A percentile compares a stretch with the other conserved stretches of the same genome.
These are phyloP conservation scores for Apolygus lucorum DNA, from an alignment of 1,140 invertebrate genomes.

Conservation along the genomic window DNA sequence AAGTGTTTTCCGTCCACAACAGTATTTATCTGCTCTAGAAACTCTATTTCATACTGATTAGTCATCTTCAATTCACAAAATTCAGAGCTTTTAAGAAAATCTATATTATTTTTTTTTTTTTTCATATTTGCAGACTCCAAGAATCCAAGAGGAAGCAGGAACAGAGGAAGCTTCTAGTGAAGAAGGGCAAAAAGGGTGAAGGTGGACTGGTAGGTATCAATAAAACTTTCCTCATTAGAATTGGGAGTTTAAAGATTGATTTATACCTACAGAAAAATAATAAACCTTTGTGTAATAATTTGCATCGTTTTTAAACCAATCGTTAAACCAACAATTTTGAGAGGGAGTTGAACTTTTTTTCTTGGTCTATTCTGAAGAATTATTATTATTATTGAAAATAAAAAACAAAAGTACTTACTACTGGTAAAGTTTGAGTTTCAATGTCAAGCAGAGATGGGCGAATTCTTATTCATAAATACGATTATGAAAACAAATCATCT, in stretches of 20 bases:
- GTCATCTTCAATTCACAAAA: not conserved
- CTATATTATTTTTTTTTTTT: not conserved
- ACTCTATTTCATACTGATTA: not conserved
- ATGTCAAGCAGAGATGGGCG: too few relatives aligned
- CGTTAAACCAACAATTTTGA: not conserved
- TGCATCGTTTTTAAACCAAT: not conserved
- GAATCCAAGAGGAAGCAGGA: slow-evolving; percentile 53
- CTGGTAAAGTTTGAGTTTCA: too few relatives aligned
- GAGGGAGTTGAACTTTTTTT: not conserved
- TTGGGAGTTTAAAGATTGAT: not conserved
- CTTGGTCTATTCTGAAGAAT: not conserved
- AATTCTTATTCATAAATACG: too few relatives aligned
- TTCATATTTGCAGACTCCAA: slow-evolving; percentile 50
- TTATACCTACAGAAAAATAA: not conserved
- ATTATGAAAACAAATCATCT: too few relatives aligned
- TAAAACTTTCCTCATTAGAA: slow-evolving; percentile 9
- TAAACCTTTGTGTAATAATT: not conserved
- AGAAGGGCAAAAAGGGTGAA: slow-evolving; percentile 36
- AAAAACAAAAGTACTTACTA: too few relatives aligned
- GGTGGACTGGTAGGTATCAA: slow-evolving; percentile 33
- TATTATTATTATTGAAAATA: too few relatives aligned
- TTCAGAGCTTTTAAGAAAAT: not conserved
- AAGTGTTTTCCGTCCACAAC: slow-evolving; percentile 2
- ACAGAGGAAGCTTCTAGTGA: slow-evolving; percentile 45
- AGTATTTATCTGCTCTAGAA: slow-evolving; percentile 1